These are phyloP conservation scores for Sylvilagus floridanus DNA, from an alignment of 2,797 vertebrate genomes.

Conservation along the genomic window DNA sequence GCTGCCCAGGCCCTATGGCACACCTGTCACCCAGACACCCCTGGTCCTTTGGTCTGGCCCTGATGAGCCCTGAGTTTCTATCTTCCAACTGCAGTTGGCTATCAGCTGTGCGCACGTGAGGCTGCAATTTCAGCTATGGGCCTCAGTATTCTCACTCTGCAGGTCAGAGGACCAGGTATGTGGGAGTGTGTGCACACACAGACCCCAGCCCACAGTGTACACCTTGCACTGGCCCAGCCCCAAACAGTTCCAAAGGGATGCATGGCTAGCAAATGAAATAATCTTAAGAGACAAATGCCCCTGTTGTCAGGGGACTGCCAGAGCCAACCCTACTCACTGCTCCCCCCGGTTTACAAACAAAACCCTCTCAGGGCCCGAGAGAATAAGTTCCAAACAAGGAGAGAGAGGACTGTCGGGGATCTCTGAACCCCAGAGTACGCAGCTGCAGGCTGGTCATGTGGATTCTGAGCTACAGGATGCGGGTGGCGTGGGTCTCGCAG, in stretches of 20 bases:
- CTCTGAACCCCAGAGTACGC: neutral
- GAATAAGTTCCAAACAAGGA: neutral
- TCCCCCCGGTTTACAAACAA: neutral
- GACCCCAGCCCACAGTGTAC: neutral
- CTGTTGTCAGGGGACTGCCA: neutral
- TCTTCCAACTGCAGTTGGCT: neutral
- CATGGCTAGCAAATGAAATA: neutral
- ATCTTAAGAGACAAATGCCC: neutral
- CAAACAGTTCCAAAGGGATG: neutral
- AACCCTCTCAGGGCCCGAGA: neutral
- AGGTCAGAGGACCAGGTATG: too few relatives aligned
- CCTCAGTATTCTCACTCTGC: neutral
- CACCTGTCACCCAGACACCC: neutral
- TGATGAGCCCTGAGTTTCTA: neutral
- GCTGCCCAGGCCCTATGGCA: neutral
- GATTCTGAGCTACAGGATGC: neutral
- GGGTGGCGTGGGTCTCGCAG: neutral
- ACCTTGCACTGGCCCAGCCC: neutral
- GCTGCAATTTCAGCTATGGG: neutral
- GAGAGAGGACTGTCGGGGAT: neutral
- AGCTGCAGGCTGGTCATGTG: neutral
- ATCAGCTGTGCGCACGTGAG: neutral
- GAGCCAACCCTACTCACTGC: neutral
- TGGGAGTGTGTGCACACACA: accelerated
- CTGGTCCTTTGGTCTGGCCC: neutral